phyloP scores from a whole-genome alignment of 2,888 invertebrate species.

The Julus scanicus region DNA sequence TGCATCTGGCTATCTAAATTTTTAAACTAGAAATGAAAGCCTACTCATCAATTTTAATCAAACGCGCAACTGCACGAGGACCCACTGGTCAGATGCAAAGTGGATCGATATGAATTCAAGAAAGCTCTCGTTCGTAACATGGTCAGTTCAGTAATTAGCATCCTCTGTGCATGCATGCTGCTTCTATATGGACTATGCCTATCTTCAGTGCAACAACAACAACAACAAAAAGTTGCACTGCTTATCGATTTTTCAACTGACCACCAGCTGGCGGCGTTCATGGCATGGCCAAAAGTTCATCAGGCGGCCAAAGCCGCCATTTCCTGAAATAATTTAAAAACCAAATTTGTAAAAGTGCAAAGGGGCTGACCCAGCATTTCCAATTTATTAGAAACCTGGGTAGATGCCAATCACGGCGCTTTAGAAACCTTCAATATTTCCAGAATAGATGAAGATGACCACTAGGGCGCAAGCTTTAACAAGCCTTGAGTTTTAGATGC shows the following conservation, averaged over 20 bases:
- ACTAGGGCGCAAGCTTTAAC: neutral
- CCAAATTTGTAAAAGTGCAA: constrained; percentile 26
- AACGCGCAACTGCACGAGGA: constrained; percentile 25
- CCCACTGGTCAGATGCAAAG: neutral
- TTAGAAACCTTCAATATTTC: neutral
- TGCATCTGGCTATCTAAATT: neutral
- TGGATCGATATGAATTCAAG: constrained; percentile 33
- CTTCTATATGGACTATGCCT: neutral
- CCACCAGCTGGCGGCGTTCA: constrained; percentile 33
- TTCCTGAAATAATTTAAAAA: constrained; percentile 33
- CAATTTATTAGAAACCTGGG: constrained; percentile 20
- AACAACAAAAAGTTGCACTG: neutral
- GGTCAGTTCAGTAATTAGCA: constrained; percentile 17
- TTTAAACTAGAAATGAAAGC: neutral
- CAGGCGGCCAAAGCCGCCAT: constrained; percentile 26
- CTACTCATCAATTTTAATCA: constrained; percentile 25
- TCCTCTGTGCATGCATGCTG: neutral
- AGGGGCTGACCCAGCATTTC: constrained; percentile 33
- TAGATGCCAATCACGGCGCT: neutral
- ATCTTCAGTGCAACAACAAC: neutral
- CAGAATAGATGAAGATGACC: constrained; percentile 26
- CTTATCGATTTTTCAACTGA: constrained; percentile 26
- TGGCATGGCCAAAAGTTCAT: constrained; percentile 26
- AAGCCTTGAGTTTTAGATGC: neutral
- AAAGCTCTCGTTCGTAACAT: constrained; percentile 14